A percentile compares a stretch with the other conserved stretches of the same genome.
Evolutionary conservation across 2,888 invertebrate genomes (phyloP).

Genomic region (Stomorhina lunata): DNA sequence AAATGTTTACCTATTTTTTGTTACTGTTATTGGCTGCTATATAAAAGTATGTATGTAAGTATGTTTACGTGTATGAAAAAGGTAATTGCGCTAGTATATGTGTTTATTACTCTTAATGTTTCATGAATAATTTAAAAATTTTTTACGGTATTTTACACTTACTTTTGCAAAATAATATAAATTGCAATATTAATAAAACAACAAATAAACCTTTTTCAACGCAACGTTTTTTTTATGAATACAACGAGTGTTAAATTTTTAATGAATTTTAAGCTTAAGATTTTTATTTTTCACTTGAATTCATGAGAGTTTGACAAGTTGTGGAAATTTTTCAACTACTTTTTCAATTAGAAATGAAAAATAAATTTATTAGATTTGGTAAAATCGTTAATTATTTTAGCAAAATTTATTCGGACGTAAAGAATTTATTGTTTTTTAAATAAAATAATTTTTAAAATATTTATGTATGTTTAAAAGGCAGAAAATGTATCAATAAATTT

Average conservation of each 20-base stretch:
- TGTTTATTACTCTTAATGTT: conserved; percentile 22
- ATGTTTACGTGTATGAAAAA: neutral
- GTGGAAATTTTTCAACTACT: neutral
- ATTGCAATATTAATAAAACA: conserved; percentile 36
- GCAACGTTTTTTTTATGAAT: neutral
- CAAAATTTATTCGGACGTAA: too few relatives aligned
- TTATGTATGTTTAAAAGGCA: too few relatives aligned
- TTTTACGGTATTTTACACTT: conserved; percentile 35
- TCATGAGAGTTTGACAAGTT: neutral
- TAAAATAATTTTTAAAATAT: too few relatives aligned
- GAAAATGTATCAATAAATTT: too few relatives aligned
- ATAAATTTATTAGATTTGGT: too few relatives aligned
- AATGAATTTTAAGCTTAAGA: neutral
- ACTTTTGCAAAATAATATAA: conserved; percentile 30
- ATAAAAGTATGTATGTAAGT: neutral
- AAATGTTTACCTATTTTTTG: neutral
- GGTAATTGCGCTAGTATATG: too few relatives aligned
- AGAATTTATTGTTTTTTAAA: too few relatives aligned
- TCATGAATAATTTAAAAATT: conserved; percentile 43
- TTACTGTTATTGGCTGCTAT: neutral
- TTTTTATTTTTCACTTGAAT: too few relatives aligned
- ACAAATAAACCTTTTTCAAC: neutral
- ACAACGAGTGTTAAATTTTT: neutral
- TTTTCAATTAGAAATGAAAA: too few relatives aligned
- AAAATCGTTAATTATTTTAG: too few relatives aligned